Evolutionary conservation across 2,113 vertebrate genomes (phyloP).

Genomic region (Onychostruthus taczanowskii): DNA sequence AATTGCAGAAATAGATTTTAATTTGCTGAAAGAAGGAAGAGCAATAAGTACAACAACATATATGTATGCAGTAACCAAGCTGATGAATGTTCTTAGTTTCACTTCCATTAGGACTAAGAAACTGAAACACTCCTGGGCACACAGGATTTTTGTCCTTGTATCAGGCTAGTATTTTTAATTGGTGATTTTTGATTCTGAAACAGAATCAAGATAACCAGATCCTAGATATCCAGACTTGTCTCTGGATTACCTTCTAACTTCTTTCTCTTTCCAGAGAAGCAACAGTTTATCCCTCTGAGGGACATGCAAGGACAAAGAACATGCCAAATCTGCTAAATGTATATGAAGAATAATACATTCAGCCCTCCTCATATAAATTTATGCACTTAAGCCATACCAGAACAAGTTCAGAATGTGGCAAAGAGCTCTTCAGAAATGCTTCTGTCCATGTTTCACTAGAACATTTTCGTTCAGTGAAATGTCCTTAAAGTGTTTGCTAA

Average conservation of each 20-base stretch:
- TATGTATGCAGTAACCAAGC: background rate
- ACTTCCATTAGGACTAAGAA: background rate
- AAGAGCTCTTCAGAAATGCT: background rate
- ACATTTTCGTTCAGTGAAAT: background rate
- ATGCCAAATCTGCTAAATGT: background rate
- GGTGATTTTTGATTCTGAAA: background rate
- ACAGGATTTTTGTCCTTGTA: background rate
- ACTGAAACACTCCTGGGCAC: background rate
- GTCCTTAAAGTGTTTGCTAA: background rate
- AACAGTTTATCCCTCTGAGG: background rate
- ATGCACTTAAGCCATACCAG: background rate
- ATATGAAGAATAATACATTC: background rate
- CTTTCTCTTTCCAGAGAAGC: background rate
- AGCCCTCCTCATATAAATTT: background rate
- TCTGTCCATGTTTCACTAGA: background rate
- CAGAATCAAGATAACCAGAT: background rate
- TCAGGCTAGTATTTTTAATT: background rate
- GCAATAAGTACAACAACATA: background rate
- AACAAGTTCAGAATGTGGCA: background rate
- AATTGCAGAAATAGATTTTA: background rate
- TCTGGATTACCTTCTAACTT: background rate
- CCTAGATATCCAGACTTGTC: background rate
- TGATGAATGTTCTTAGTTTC: background rate
- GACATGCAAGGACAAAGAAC: background rate
- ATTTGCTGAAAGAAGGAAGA: background rate